A percentile compares a stretch with the other conserved stretches of the same genome.
These are phyloP conservation scores for Microtus obscurus DNA, from an alignment of 2,797 vertebrate species.

Conservation along the genomic window DNA sequence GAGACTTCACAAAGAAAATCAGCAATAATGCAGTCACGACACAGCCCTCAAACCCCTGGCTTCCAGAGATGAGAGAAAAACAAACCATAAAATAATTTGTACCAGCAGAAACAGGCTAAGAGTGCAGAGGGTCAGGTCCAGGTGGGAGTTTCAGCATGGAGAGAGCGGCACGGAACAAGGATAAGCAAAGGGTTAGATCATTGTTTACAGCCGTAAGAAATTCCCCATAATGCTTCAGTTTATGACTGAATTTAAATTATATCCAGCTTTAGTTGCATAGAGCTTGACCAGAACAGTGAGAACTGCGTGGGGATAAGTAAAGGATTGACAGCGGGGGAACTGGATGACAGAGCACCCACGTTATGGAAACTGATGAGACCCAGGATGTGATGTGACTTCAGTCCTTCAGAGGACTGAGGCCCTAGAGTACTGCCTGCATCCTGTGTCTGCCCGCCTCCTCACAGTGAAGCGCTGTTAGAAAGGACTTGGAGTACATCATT, in stretches of 20 bases:
- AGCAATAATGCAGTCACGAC: neutral
- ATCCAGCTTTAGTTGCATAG: neutral
- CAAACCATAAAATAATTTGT: too few species aligned
- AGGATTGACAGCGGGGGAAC: neutral
- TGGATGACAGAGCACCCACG: neutral
- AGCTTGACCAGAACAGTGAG: neutral
- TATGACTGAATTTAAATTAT: slow-evolving; percentile 14
- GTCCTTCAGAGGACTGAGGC: neutral
- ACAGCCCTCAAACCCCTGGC: neutral
- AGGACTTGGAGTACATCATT: neutral
- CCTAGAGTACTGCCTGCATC: neutral
- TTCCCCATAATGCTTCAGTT: neutral
- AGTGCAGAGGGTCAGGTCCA: neutral
- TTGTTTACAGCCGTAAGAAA: neutral
- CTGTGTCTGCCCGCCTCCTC: neutral
- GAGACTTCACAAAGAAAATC: too few species aligned
- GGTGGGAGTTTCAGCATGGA: neutral
- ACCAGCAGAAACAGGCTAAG: neutral
- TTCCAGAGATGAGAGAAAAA: neutral
- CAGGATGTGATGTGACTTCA: neutral
- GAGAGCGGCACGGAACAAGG: neutral
- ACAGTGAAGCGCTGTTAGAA: neutral
- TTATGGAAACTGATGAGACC: neutral
- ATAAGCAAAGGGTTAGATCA: neutral
- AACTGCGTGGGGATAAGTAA: neutral